These are phyloP conservation scores for Odontocerum albicorne DNA, from an alignment of 2,888 invertebrate species.

Conservation along the genomic window DNA sequence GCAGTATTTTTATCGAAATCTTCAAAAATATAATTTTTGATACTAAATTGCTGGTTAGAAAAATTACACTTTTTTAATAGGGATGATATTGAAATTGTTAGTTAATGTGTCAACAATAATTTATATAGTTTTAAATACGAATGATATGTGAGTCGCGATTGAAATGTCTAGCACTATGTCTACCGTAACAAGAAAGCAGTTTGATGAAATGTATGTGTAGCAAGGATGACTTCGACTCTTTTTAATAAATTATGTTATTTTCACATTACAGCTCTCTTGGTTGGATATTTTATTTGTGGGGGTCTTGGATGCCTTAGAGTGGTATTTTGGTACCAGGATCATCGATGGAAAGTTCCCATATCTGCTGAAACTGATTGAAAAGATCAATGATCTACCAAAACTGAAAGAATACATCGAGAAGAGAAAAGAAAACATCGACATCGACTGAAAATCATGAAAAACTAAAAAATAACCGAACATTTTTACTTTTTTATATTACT, in stretches of 20 bases:
- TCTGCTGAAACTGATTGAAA: slow-evolving; percentile 50
- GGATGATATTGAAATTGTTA: too few species aligned
- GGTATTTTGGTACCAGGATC: slow-evolving; percentile 45
- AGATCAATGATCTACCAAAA: slow-evolving; percentile 49
- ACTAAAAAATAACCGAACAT: too few species aligned
- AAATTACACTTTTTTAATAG: too few species aligned
- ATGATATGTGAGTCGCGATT: too few species aligned
- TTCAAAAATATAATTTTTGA: too few species aligned
- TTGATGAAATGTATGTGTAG: too few species aligned
- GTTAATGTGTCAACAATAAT: too few species aligned
- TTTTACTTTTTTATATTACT: too few species aligned
- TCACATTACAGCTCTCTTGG: slow-evolving; percentile 51
- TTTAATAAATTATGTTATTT: neutral
- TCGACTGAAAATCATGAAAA: too few species aligned
- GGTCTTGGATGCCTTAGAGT: slow-evolving; percentile 50
- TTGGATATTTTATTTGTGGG: slow-evolving; percentile 57
- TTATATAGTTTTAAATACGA: too few species aligned
- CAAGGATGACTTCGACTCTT: too few species aligned
- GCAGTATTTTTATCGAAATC: neutral
- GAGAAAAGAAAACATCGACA: neutral
- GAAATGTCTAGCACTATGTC: neutral
- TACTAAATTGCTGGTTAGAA: too few species aligned
- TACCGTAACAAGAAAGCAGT: neutral
- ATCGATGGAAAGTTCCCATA: slow-evolving; percentile 52
- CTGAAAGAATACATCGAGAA: slow-evolving; percentile 60